Conservation (phyloP, 2,113 vertebrate genomes). For the Nicator chloris region DNA sequence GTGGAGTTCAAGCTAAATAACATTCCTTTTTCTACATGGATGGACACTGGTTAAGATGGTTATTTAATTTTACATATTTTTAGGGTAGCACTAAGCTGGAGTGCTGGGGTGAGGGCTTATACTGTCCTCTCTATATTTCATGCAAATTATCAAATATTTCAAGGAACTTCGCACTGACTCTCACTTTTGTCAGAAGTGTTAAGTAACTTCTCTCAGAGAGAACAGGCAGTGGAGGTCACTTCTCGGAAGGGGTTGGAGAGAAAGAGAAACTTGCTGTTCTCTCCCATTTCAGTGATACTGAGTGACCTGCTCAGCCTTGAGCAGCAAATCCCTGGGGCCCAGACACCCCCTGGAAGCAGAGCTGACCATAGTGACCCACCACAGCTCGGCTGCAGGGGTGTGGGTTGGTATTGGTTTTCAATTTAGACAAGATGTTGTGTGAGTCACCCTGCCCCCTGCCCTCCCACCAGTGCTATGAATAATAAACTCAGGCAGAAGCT, state of each 20-base stretch:
- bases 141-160: background rate
- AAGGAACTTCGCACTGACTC: background rate
- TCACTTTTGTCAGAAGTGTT: background rate
- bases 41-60: background rate
- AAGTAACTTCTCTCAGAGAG: background rate
- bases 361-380: constrained; percentile 35
- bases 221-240: background rate
- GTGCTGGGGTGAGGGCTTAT: background rate
- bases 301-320: background rate
- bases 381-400: constrained; percentile 33
- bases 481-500: constrained; percentile 53
- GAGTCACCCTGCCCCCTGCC: constrained; percentile 49
- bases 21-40: background rate
- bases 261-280: background rate
- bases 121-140: background rate
- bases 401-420: constrained; percentile 61
- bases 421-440: constrained; percentile 60
- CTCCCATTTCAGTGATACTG: background rate
- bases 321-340: background rate
- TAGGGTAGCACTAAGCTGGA: background rate
- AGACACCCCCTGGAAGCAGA: constrained; percentile 21
- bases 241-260: background rate
- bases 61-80: background rate
- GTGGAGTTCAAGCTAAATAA: background rate
- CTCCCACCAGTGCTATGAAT: constrained; percentile 66